A percentile compares a stretch with the other conserved stretches of the same genome.
Conservation (phyloP, 1,140 invertebrate species). For the Zeugodacus cucurbitae region DNA sequence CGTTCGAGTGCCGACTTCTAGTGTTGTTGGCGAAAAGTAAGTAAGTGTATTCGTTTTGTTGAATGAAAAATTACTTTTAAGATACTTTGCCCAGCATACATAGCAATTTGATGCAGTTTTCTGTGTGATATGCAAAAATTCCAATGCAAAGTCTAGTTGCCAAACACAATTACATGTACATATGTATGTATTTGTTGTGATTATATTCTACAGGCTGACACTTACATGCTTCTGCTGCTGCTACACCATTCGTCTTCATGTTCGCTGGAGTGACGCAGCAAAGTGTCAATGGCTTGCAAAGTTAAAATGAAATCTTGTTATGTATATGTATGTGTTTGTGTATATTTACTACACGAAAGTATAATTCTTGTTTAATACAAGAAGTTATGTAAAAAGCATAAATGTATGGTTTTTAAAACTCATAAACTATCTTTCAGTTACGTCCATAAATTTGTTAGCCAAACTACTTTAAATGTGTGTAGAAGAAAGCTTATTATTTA, state of each 20-base stretch:
- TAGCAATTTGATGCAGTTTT: background rate
- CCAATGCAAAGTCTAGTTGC: background rate
- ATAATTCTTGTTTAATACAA: background rate
- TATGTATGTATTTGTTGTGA: background rate
- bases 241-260: background rate
- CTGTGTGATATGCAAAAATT: background rate
- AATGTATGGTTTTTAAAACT: background rate
- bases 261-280: background rate
- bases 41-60: background rate
- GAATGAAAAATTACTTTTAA: conserved; percentile 27
- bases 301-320: background rate
- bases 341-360: background rate
- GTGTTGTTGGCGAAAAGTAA: background rate
- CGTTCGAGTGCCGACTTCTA: background rate
- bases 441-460: background rate
- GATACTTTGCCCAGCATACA: background rate
- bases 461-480: background rate
- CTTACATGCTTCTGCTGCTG: background rate
- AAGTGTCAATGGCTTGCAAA: background rate
- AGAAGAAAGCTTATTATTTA: background rate
- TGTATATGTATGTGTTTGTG: no score
- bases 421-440: background rate
- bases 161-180: background rate
- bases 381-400: background rate
- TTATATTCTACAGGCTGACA: background rate